Evolutionary conservation across 2,113 vertebrate genomes (phyloP).

Genomic region (Myocastor coypus): DNA sequence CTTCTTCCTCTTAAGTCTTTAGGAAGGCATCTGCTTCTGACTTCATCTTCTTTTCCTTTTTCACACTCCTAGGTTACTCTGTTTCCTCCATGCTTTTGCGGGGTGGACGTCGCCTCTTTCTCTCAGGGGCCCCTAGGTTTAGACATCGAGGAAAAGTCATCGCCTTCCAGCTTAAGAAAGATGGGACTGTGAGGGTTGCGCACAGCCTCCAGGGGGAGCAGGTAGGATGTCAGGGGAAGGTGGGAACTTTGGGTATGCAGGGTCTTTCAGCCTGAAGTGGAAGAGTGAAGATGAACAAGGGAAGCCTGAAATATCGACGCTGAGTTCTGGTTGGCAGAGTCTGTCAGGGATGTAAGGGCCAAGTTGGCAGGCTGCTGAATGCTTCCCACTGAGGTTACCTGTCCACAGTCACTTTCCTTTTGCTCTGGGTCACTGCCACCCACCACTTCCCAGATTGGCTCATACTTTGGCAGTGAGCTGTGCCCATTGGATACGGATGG

Average conservation of each 20-base stretch:
- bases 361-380: background rate
- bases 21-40: background rate
- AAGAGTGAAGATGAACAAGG: background rate
- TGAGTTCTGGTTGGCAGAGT: conserved; percentile 22
- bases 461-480: conserved; percentile 96
- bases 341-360: background rate
- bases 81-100: conserved; percentile 93
- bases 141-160: conserved; percentile 98
- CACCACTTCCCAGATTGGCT: conserved; percentile 91
- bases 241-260: background rate
- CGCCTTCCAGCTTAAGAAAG: conserved; percentile 92
- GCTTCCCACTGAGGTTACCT: background rate
- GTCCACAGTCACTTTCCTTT: background rate
- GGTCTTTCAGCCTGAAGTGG: background rate
- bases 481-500: conserved; percentile 92
- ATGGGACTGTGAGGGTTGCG: conserved; percentile 87
- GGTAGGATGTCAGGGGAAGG: conserved; percentile 81
- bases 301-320: background rate
- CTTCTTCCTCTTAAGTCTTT: background rate
- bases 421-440: background rate
- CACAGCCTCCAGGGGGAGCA: conserved; percentile 95
- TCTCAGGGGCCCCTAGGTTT: conserved; percentile 96
- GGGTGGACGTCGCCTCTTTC: conserved; percentile 88
- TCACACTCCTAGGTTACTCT: conserved; percentile 90
- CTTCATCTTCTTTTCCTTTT: background rate